A percentile compares a stretch with the other conserved stretches of the same genome.
phyloP scores from a whole-genome alignment of 2,888 invertebrate species.

The Ametastegia equiseti region DNA sequence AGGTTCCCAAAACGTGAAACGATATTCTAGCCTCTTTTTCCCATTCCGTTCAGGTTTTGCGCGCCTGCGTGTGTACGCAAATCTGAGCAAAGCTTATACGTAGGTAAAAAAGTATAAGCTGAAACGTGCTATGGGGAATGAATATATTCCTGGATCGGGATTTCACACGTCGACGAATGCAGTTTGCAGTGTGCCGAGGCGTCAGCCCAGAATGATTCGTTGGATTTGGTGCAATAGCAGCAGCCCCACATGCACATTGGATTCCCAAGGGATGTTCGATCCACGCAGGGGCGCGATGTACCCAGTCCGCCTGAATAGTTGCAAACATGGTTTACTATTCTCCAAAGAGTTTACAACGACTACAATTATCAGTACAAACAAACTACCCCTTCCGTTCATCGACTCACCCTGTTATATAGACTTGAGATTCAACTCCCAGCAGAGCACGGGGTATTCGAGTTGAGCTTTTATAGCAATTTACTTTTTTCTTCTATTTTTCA shows the following conservation, averaged over 20 bases:
- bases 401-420: background rate
- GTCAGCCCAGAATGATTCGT: conserved; percentile 57
- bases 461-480: background rate
- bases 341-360: conserved; percentile 43
- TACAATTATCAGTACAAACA: conserved; percentile 24
- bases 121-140: background rate
- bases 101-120: too few species aligned
- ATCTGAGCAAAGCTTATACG: background rate
- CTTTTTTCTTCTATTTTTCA: background rate
- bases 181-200: conserved; percentile 53
- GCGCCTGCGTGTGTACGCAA: background rate
- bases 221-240: conserved; percentile 39
- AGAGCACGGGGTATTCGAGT: background rate
- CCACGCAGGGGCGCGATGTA: background rate
- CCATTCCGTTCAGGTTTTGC: background rate
- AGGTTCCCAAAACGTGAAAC: background rate
- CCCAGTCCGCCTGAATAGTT: conserved; percentile 32
- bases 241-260: background rate
- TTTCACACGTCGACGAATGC: conserved; percentile 52
- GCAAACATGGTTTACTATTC: conserved; percentile 34
- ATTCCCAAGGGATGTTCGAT: conserved; percentile 21
- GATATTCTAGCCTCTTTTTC: background rate
- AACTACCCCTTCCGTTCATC: background rate
- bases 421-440: conserved; percentile 7
- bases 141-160: conserved; percentile 35